These are phyloP conservation scores for Lasioglossum morio DNA, from an alignment of 2,888 invertebrate species.

Conservation along the genomic window DNA sequence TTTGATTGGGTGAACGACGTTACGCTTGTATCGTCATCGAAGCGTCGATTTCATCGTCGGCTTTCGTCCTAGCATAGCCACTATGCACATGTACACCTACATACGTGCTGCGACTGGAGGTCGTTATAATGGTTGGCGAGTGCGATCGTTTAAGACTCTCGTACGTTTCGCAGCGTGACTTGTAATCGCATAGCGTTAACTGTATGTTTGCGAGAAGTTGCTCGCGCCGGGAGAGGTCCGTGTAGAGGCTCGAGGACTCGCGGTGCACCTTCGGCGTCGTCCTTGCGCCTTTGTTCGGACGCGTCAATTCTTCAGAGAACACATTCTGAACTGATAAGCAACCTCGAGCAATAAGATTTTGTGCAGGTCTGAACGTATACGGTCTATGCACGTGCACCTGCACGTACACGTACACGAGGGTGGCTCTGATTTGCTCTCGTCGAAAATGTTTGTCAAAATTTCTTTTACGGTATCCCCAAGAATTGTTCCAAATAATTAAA, in stretches of 20 bases:
- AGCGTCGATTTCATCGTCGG: not conserved
- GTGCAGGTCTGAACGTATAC: conserved; percentile 13
- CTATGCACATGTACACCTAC: not conserved
- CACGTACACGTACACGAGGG: not conserved
- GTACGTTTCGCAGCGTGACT: not conserved
- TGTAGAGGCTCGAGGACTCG: not conserved
- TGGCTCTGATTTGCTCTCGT: too few species aligned
- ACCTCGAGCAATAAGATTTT: conserved; percentile 41
- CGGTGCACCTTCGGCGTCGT: not conserved
- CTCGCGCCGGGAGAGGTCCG: not conserved
- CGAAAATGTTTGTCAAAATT: too few species aligned
- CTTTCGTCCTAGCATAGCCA: not conserved
- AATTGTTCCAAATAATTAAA: too few species aligned
- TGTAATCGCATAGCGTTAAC: not conserved
- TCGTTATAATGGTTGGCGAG: conserved; percentile 2
- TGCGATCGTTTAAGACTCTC: conserved; percentile 5
- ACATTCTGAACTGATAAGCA: not conserved
- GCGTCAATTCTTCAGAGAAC: not conserved
- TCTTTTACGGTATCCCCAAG: too few species aligned
- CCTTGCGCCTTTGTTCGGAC: conserved; percentile 7
- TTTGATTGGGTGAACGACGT: not conserved
- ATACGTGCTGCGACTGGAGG: not conserved
- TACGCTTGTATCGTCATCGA: not conserved
- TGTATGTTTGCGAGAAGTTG: not conserved
- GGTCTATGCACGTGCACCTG: not conserved